Base-by-base conservation (phyloP, 2,113 vertebrate species). In the Leucoraja erinaceus region DNA sequence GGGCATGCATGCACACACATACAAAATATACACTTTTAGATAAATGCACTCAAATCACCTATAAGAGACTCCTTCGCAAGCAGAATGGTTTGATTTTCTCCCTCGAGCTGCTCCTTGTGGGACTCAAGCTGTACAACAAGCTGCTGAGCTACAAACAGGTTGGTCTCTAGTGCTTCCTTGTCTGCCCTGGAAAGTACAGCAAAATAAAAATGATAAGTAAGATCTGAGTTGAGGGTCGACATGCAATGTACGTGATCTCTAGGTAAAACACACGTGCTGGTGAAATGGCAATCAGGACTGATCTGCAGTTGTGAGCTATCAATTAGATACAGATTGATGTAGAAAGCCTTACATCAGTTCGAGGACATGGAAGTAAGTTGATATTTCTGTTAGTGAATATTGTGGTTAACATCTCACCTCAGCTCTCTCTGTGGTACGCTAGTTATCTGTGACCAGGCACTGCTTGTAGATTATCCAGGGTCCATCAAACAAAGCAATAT, bases 151-250 rank as follows among this genome's bases (percentile, higher is more conserved):
- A 97, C 96, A 22, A 95, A 96, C 93, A 98, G 94, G 93, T 95
- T 93, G 0, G 93, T 96, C 94, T 97, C 97, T 94, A 98, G 95
- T 90, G 96, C 95, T 93, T 97, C 96, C 93, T 97, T 97, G 94
- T 97, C 96, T 0, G 93, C 94, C 95, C 98, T 98, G 95, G 16
- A 93, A 93, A 33, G 93, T 11, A 6, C 9, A 72, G 70, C 31
- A 70, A 38, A 90, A 33, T 33, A 33, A 28, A 63, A 31, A 9
- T 22, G 18, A 47, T 22, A 90, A 47, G 16, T 5, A 12, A 47
- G 7, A 72, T 56, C 47, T 59, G 47, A 1, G 81, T 22, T 20
- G 25, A 56, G 54, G 81, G 47, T 59, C 9, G 81, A 2, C 54
- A 54, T 47, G 81, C 25, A 70, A 38, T 25, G 14, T 12, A 47